Percentiles rank a stretch among this genome's conserved stretches.
phyloP scores from a whole-genome alignment of 2,797 vertebrate species.

The Botia almorhae region DNA sequence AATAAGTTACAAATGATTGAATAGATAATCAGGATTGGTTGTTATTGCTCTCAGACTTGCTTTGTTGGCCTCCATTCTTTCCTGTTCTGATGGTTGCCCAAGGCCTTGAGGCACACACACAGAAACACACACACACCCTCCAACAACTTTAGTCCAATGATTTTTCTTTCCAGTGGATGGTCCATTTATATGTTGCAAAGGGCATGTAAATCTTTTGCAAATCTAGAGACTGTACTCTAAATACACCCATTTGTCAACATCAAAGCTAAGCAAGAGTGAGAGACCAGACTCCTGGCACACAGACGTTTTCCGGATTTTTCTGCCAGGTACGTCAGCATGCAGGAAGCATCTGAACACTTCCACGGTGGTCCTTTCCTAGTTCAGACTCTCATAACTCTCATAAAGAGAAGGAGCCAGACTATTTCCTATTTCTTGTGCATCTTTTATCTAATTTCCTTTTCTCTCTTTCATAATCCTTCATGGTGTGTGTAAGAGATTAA shows the following conservation, averaged over 20 bases:
- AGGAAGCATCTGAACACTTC: slow-evolving; percentile 50
- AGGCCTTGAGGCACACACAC: slow-evolving; percentile 42
- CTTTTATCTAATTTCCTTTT: slow-evolving; percentile 34
- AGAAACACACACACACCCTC: slow-evolving; percentile 27
- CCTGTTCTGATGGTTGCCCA: slow-evolving; percentile 59
- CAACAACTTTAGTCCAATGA: slow-evolving; percentile 39
- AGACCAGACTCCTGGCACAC: slow-evolving; percentile 44
- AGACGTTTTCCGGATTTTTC: slow-evolving; percentile 51
- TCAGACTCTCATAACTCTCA: slow-evolving; percentile 51
- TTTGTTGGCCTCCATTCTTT: slow-evolving; percentile 60
- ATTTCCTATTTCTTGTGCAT: slow-evolving; percentile 16
- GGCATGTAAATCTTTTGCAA: slow-evolving; percentile 43
- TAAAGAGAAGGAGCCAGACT: background rate
- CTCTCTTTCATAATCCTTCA: slow-evolving; percentile 36
- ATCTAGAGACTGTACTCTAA: slow-evolving; percentile 46
- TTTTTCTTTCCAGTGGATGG: slow-evolving; percentile 53
- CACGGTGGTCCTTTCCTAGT: slow-evolving; percentile 57
- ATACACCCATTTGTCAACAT: slow-evolving; percentile 44
- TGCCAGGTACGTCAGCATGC: slow-evolving; percentile 41
- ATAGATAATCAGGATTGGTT: slow-evolving; percentile 63
- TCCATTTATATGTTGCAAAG: slow-evolving; percentile 31
- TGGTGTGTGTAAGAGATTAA: slow-evolving; percentile 49
- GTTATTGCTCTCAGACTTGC: slow-evolving; percentile 61
- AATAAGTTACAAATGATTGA: slow-evolving; percentile 63
- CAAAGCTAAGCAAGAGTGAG: slow-evolving; percentile 44